phyloP scores from a whole-genome alignment of 2,113 vertebrate species.

The Myrmophylax atrothorax region DNA sequence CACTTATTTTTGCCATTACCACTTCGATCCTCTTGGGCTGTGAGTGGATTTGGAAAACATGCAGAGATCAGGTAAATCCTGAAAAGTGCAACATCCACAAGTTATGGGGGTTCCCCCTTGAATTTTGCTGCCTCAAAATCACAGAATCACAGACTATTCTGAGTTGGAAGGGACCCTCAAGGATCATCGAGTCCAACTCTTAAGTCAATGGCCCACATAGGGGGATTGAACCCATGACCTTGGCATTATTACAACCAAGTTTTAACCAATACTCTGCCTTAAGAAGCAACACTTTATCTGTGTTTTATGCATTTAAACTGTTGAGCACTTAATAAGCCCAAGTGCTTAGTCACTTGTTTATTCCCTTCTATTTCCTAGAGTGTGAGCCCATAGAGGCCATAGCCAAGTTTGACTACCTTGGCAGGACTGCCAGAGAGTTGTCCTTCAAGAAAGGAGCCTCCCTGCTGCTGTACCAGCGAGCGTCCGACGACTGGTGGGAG shows the following conservation, averaged over 20 bases:
- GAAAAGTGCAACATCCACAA: neutral
- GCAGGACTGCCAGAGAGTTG: slow-evolving; percentile 89
- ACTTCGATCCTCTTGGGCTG: neutral
- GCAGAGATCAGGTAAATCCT: neutral
- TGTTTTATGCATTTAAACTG: neutral
- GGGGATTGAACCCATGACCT: no score
- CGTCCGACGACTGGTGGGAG: slow-evolving; percentile 97
- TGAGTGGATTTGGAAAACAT: neutral
- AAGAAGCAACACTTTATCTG: neutral
- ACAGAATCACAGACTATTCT: no score
- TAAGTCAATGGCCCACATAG: no score
- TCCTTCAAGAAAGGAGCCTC: slow-evolving; percentile 94
- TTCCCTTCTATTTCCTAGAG: slow-evolving; percentile 79
- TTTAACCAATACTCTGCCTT: neutral
- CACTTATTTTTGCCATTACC: neutral
- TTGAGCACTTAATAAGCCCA: neutral
- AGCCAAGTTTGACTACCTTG: slow-evolving; percentile 92
- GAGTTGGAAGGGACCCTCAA: no score
- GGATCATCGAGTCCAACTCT: no score
- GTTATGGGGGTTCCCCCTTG: neutral
- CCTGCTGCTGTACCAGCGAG: slow-evolving; percentile 88
- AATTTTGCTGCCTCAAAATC: neutral
- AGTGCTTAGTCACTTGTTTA: neutral
- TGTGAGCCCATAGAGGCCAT: slow-evolving; percentile 92
- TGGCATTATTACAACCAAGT: no score